Evolutionary conservation across 2,113 vertebrate genomes (phyloP), one percentile per base, ranked within the genome.

Genomic region (Ceratotherium simum): DNA sequence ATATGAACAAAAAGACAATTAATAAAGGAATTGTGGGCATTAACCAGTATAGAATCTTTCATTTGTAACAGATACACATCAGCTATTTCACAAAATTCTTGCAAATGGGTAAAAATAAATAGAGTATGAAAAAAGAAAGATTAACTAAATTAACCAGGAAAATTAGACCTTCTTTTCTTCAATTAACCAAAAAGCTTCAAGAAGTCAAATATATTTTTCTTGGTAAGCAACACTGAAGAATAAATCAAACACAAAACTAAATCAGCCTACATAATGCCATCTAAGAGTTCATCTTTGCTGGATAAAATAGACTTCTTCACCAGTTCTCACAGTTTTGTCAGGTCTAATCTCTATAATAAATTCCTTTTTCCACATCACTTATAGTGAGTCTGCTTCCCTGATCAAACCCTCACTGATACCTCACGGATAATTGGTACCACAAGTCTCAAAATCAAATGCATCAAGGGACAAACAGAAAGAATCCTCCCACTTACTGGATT

Each of bases 31-130:
- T 92, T 11, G 1, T 83, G 39, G 39, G 29, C 3, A 88, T 96
- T 95, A 92, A 82, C 25, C 12, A 36, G 79, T 31, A 39, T 33
- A 39, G 60, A 46, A 11, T 54, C 80, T 85, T 90, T 94, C 12
- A 73, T 64, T 12, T 78, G 5, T 69, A 94, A 91, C 31, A 90
- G 13, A 42, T 51, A 85, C 17, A 33, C 20, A 65, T 76, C 13
- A 72, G 78, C 21, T 90, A 75, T 46, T 94, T 91, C 86, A 27
- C n/a, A 86, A 80, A 83, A 73, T 60, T 96, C 91, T 90, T 75
- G 2, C 29, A 93, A 95, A 82, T 36, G 3, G 8, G 33, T 80
- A 90, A 96, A 97, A 96, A 85, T 78, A 97, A 88, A 85, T 25
- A 90, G 10, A 11, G 78, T 90, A 91, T 86, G 12, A n/a, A 80